Evolutionary conservation across 2,797 vertebrate genomes (phyloP).

Genomic region (Acanthurus leucopareius): DNA sequence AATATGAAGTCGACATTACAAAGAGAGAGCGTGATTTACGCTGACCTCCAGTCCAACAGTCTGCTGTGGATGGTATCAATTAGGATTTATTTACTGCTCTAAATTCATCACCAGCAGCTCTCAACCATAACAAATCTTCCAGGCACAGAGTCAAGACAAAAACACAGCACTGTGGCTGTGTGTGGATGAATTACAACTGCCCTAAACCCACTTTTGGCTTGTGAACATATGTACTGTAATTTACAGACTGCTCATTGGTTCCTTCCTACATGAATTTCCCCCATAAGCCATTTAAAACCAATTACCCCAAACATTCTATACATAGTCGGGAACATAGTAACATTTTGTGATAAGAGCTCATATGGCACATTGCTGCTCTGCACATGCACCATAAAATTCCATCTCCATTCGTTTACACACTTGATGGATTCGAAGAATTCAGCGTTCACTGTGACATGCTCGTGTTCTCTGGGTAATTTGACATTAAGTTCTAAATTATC

Average conservation of each 20-base stretch:
- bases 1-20: neutral
- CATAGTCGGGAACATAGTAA: neutral
- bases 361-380: neutral
- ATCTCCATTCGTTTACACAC: constrained; percentile 43
- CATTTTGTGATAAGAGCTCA: constrained; percentile 6
- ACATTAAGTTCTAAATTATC: constrained; percentile 22
- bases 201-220: neutral
- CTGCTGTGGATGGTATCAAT: neutral
- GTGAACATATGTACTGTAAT: constrained; percentile 27
- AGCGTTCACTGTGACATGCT: neutral
- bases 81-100: neutral
- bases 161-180: neutral
- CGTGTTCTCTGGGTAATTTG: constrained; percentile 20
- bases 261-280: neutral
- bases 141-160: neutral
- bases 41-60: neutral
- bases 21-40: neutral
- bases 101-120: neutral
- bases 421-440: constrained; percentile 24
- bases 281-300: constrained; percentile 24
- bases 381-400: constrained; percentile 17
- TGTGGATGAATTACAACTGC: neutral
- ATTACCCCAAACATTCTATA: neutral
- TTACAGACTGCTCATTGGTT: constrained; percentile 13
- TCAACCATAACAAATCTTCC: neutral